Conservation (phyloP, 1,140 invertebrate genomes). For the Drosophila prosaltans region DNA sequence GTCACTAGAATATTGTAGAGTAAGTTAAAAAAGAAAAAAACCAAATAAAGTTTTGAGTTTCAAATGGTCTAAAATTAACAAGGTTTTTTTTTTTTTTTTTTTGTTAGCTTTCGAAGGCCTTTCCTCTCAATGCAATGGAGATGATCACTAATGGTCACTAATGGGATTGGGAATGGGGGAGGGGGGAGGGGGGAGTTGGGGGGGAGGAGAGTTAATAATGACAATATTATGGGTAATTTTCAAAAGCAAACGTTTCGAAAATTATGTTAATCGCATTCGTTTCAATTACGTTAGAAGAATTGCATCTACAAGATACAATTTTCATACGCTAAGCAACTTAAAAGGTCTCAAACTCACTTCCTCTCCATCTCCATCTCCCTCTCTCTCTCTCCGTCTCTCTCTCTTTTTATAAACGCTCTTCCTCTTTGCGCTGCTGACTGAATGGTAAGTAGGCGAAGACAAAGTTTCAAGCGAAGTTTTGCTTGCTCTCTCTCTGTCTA, state of each 20-base stretch:
- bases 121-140: background rate
- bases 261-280: constrained; percentile 82
- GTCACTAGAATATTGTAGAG: constrained; percentile 3
- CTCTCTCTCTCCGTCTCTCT: background rate
- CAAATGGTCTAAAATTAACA: constrained; percentile 7
- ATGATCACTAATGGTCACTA: constrained; percentile 1
- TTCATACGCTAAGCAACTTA: constrained; percentile 16
- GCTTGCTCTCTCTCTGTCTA: constrained; percentile 5
- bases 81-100: background rate
- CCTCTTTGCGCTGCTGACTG: constrained; percentile 14
- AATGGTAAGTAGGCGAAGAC: constrained; percentile 13
- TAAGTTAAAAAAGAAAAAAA: background rate
- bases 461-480: background rate
- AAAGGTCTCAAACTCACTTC: constrained; percentile 2
- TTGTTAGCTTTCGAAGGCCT: background rate
- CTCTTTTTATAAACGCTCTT: background rate
- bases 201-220: background rate
- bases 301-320: constrained; percentile 38
- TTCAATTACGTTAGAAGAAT: constrained; percentile 65
- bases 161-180: background rate
- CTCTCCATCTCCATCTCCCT: background rate
- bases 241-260: constrained; percentile 29
- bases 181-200: background rate
- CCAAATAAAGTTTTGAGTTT: constrained; percentile 2
- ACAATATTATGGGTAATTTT: constrained; percentile 19